Evolutionary conservation across 2,113 vertebrate species (phyloP).

Genomic region (Python bivittatus): DNA sequence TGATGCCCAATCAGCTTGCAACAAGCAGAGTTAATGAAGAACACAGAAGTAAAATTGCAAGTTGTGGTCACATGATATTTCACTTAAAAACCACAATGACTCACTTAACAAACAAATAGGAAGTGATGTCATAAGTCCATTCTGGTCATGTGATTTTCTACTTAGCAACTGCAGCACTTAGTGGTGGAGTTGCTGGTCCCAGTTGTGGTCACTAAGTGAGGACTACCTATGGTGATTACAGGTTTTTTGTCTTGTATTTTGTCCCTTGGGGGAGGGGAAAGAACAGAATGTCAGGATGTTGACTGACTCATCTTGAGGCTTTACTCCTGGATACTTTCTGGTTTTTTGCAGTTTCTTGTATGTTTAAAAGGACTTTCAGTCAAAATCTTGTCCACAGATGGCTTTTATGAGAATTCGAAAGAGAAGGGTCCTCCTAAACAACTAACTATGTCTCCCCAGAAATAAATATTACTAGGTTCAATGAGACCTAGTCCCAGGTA

Average conservation of each 20-base stretch:
- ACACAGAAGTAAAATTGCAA: too few relatives aligned
- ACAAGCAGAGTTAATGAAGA: too few relatives aligned
- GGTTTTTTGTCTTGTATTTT: background rate
- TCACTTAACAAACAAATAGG: too few relatives aligned
- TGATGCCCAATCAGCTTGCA: too few relatives aligned
- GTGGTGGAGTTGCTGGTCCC: background rate
- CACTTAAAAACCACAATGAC: too few relatives aligned
- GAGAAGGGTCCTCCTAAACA: too few relatives aligned
- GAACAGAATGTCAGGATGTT: background rate
- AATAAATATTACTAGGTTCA: background rate
- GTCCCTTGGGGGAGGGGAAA: background rate
- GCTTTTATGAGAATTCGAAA: background rate
- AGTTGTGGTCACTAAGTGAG: background rate
- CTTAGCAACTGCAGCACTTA: background rate
- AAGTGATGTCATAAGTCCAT: background rate
- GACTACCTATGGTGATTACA: background rate
- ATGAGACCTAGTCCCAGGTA: background rate
- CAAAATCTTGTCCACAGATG: background rate
- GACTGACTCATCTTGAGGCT: background rate
- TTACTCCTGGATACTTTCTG: background rate
- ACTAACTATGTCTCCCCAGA: background rate
- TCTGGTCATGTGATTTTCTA: background rate
- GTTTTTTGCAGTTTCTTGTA: background rate
- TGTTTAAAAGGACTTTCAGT: background rate
- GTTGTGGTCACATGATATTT: too few relatives aligned